These are phyloP conservation scores for Gymnarchus niloticus DNA, from an alignment of 2,113 vertebrate genomes.

Conservation along the genomic window DNA sequence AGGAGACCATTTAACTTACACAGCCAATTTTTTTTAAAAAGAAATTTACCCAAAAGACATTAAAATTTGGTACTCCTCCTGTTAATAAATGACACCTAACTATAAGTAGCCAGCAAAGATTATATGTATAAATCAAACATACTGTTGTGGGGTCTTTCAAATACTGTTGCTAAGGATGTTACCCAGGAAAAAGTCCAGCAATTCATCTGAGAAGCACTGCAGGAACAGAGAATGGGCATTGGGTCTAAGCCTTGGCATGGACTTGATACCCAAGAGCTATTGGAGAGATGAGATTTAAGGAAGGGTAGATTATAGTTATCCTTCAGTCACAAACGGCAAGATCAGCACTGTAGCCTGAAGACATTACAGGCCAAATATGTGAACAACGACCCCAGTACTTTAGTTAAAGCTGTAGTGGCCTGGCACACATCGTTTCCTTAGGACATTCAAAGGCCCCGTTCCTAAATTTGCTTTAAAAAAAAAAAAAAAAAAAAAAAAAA, in stretches of 20 bases:
- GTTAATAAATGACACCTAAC: background rate
- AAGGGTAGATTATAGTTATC: slow-evolving; percentile 5
- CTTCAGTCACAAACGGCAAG: background rate
- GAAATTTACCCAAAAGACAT: background rate
- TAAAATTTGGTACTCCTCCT: background rate
- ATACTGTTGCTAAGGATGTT: background rate
- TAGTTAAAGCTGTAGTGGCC: background rate
- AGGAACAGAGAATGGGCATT: background rate
- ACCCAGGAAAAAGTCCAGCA: background rate
- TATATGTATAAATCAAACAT: background rate
- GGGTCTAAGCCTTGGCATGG: background rate
- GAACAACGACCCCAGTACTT: background rate
- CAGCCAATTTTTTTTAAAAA: too few species aligned
- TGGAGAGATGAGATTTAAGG: background rate
- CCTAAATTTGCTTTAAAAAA: slow-evolving; percentile 8
- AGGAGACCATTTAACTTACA: too few species aligned
- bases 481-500: too few species aligned
- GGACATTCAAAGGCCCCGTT: background rate
- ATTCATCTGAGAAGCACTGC: background rate
- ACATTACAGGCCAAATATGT: background rate
- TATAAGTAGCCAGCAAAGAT: background rate
- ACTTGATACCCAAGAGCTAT: background rate
- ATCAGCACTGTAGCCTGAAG: background rate
- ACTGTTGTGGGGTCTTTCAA: background rate
- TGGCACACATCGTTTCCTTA: background rate